Conservation (phyloP, 1,140 invertebrate species). For the Drosophila sp. region DNA sequence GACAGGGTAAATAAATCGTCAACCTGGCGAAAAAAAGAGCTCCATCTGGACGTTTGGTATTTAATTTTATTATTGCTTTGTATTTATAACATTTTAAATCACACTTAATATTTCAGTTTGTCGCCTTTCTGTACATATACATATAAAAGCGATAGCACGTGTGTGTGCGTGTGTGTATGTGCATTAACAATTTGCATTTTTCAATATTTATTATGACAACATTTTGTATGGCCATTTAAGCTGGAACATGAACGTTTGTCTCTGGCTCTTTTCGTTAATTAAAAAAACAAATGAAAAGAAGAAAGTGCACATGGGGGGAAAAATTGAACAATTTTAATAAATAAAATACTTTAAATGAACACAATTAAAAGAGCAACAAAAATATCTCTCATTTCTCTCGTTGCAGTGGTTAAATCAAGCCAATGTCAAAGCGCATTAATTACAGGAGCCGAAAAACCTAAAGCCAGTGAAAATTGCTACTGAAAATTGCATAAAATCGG, state of each 20-base stretch:
- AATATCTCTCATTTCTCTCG: constrained; percentile 23
- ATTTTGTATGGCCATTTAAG: constrained; percentile 44
- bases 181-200: constrained; percentile 45
- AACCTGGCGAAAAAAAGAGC: background rate
- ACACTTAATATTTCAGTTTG: constrained; percentile 68
- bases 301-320: background rate
- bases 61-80: constrained; percentile 50
- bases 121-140: constrained; percentile 11
- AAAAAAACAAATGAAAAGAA: background rate
- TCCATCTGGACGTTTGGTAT: constrained; percentile 14
- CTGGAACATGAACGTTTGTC: constrained; percentile 2
- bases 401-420: constrained; percentile 30
- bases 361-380: constrained; percentile 3
- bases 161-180: constrained; percentile 5
- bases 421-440: constrained; percentile 49
- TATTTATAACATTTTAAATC: constrained; percentile 67
- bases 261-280: constrained; percentile 8
- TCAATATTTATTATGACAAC: constrained; percentile 73
- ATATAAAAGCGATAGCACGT: background rate
- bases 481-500: constrained; percentile 66
- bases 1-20: background rate
- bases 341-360: constrained; percentile 2
- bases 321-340: background rate
- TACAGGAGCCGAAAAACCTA: constrained; percentile 37
- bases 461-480: constrained; percentile 51